Conservation (phyloP, 2,113 vertebrate genomes). For the Datnioides undecimradiatus region DNA sequence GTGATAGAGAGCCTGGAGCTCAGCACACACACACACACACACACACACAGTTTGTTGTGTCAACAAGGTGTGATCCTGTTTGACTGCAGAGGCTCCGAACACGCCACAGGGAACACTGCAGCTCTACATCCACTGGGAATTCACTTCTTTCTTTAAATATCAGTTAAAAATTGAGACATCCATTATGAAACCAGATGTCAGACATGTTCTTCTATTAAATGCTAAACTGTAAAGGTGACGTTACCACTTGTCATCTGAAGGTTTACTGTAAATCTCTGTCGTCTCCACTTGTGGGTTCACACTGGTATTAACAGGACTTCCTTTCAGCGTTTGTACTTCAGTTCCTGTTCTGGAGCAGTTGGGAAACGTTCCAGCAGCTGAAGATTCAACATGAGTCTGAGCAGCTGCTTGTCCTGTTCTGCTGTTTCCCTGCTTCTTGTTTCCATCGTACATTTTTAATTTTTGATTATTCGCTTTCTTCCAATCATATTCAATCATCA, state of each 20-base stretch:
- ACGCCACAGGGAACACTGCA: background rate
- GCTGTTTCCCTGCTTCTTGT: background rate
- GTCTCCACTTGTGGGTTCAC: background rate
- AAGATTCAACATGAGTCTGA: background rate
- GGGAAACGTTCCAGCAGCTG: background rate
- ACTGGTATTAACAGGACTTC: background rate
- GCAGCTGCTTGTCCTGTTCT: no score
- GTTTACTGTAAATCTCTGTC: background rate
- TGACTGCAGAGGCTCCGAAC: background rate
- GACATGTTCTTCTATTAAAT: background rate
- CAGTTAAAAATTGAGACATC: no score
- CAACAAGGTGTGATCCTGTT: constrained; percentile 30
- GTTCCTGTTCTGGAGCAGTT: background rate
- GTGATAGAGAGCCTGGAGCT: background rate
- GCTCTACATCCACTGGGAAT: background rate
- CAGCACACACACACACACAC: background rate
- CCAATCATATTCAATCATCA: no score
- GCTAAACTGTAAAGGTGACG: background rate
- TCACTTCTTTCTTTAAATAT: no score
- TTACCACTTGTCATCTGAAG: background rate
- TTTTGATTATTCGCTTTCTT: background rate
- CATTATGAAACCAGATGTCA: background rate
- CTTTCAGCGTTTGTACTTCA: background rate
- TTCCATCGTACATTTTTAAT: no score
- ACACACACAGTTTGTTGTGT: background rate